Evolutionary conservation across 2,888 invertebrate species (phyloP).

Genomic region (Tetheella fluctuosa): DNA sequence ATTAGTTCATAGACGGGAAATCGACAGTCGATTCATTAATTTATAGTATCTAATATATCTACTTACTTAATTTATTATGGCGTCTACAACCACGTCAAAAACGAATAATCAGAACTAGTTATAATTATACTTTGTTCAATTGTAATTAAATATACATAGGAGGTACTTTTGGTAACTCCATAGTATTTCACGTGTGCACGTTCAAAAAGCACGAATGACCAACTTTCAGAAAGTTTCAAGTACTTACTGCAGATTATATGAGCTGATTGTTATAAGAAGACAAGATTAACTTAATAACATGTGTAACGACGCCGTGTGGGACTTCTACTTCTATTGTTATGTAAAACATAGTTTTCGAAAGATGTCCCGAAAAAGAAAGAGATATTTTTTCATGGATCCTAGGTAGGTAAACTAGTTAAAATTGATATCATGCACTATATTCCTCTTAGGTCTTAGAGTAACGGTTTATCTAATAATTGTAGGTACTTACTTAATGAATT

Average conservation of each 20-base stretch:
- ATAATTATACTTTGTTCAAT: conserved; percentile 29
- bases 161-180: neutral
- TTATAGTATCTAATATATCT: conserved; percentile 41
- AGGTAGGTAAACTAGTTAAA: conserved; percentile 46
- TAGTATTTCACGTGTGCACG: neutral
- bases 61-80: conserved; percentile 49
- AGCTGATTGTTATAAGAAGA: neutral
- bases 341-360: neutral
- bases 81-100: conserved; percentile 45
- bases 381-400: conserved; percentile 25
- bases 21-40: conserved; percentile 42
- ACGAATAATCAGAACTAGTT: conserved; percentile 35
- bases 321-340: neutral
- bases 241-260: neutral
- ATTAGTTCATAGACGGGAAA: conserved; percentile 37
- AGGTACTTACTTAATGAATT: conserved; percentile 30
- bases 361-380: neutral
- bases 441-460: conserved; percentile 19
- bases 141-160: conserved; percentile 5
- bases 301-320: neutral
- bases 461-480: conserved; percentile 34
- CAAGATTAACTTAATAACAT: no score
- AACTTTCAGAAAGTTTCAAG: neutral
- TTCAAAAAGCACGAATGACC: neutral
- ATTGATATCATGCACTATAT: conserved; percentile 67